Percentiles rank a stretch among this genome's conserved stretches.
Evolutionary conservation across 2,888 invertebrate species (phyloP).

Genomic region (Watsonalla binaria): DNA sequence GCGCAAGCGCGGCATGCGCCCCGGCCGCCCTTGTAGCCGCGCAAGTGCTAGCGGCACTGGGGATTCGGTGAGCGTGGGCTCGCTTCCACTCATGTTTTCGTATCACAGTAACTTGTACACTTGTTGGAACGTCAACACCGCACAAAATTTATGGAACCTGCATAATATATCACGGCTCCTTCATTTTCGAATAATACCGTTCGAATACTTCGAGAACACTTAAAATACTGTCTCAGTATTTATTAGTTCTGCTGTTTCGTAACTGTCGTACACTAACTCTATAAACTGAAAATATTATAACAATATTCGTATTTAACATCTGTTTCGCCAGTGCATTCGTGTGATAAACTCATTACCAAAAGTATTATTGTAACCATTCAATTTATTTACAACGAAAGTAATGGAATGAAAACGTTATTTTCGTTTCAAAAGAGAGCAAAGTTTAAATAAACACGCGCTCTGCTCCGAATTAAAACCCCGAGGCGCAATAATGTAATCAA

Average conservation of each 20-base stretch:
- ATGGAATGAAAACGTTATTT: slow-evolving; percentile 10
- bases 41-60: slow-evolving; percentile 72
- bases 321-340: slow-evolving; percentile 19
- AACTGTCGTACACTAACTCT: slow-evolving; percentile 5
- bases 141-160: slow-evolving; percentile 24
- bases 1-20: slow-evolving; percentile 50
- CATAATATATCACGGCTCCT: slow-evolving; percentile 45
- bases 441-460: slow-evolving; percentile 7
- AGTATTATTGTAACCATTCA: neutral
- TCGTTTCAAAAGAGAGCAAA: slow-evolving; percentile 7
- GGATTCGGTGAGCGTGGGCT: slow-evolving; percentile 69
- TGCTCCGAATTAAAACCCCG: slow-evolving; percentile 15
- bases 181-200: slow-evolving; percentile 43
- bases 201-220: slow-evolving; percentile 30
- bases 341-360: slow-evolving; percentile 25
- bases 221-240: slow-evolving; percentile 25
- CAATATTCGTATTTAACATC: slow-evolving; percentile 6
- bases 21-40: slow-evolving; percentile 54
- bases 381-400: slow-evolving; percentile 1
- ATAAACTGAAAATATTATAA: slow-evolving; percentile 1
- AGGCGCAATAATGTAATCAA: slow-evolving; percentile 9
- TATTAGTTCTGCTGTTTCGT: slow-evolving; percentile 21
- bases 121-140: slow-evolving; percentile 39
- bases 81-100: slow-evolving; percentile 61
- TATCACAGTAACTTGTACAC: slow-evolving; percentile 30